Conservation (phyloP, 1,140 invertebrate genomes). For the Euwallacea similis region DNA sequence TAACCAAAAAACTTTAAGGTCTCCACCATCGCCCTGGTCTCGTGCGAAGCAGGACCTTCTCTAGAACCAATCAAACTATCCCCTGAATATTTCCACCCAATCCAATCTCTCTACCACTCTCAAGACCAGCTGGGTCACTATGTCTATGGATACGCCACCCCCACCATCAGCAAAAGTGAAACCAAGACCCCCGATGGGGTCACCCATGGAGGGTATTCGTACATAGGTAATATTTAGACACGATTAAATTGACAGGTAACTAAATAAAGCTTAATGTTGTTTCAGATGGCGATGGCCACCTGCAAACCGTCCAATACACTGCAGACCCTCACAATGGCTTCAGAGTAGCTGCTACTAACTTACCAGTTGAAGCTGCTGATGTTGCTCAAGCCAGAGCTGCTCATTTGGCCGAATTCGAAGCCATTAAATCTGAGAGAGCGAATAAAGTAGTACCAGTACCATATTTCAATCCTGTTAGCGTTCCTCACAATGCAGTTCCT, state of each 20-base stretch:
- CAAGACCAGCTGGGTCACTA: constrained; percentile 68
- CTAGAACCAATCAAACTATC: constrained; percentile 12
- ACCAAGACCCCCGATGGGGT: constrained; percentile 65
- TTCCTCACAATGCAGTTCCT: constrained; percentile 36
- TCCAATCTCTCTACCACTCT: constrained; percentile 59
- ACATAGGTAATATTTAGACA: constrained; percentile 33
- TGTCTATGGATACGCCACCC: constrained; percentile 69
- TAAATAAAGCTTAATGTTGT: constrained; percentile 5
- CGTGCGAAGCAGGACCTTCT: background rate
- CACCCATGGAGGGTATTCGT: constrained; percentile 51
- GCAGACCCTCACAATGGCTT: constrained; percentile 69
- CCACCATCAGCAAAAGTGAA: constrained; percentile 67
- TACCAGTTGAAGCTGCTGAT: constrained; percentile 58
- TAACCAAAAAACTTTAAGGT: too few relatives aligned
- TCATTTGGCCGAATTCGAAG: constrained; percentile 47
- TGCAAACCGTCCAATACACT: constrained; percentile 69
- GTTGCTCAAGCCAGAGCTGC: constrained; percentile 50
- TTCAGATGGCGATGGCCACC: constrained; percentile 64
- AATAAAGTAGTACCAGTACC: constrained; percentile 36
- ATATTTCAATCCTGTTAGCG: constrained; percentile 43
- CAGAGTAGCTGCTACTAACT: constrained; percentile 66
- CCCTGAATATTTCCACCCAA: constrained; percentile 45
- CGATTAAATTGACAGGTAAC: background rate
- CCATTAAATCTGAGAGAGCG: constrained; percentile 45
- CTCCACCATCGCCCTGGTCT: too few relatives aligned